Conservation (phyloP, 2,888 invertebrate genomes). For the Drosophila limbata region DNA sequence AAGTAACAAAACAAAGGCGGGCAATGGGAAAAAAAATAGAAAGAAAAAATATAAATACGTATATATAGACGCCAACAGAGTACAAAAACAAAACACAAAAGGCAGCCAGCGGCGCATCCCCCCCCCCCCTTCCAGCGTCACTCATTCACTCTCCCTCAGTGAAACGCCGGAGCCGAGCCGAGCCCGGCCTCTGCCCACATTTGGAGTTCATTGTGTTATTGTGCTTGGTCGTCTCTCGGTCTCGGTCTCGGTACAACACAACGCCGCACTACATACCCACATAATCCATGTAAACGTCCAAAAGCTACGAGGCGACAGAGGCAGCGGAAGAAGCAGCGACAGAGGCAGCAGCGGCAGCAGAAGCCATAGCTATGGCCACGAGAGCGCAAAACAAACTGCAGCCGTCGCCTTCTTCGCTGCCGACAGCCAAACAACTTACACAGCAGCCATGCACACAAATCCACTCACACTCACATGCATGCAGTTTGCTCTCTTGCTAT, state of each 20-base stretch:
- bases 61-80: conserved; percentile 62
- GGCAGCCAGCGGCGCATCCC: conserved; percentile 45
- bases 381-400: conserved; percentile 63
- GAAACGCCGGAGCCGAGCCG: conserved; percentile 16
- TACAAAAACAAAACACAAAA: conserved; percentile 61
- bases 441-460: conserved; percentile 28
- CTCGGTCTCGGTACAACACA: conserved; percentile 58
- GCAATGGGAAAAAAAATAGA: conserved; percentile 46
- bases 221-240: conserved; percentile 73
- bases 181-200: conserved; percentile 66
- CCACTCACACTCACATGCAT: conserved; percentile 15
- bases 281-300: conserved; percentile 72
- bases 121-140: background rate
- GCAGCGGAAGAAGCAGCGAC: conserved; percentile 15
- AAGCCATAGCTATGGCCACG: conserved; percentile 70
- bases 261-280: conserved; percentile 80
- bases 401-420: background rate
- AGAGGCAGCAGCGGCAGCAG: conserved; percentile 39
- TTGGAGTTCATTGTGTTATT: conserved; percentile 83
- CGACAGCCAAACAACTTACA: conserved; percentile 21
- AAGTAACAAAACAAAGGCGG: conserved; percentile 68
- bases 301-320: conserved; percentile 50
- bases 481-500: conserved; percentile 23
- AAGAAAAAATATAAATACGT: conserved; percentile 8
- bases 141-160: conserved; percentile 29